These are phyloP conservation scores for Notothenia coriiceps DNA, from an alignment of 2,113 vertebrate genomes.

Conservation along the genomic window DNA sequence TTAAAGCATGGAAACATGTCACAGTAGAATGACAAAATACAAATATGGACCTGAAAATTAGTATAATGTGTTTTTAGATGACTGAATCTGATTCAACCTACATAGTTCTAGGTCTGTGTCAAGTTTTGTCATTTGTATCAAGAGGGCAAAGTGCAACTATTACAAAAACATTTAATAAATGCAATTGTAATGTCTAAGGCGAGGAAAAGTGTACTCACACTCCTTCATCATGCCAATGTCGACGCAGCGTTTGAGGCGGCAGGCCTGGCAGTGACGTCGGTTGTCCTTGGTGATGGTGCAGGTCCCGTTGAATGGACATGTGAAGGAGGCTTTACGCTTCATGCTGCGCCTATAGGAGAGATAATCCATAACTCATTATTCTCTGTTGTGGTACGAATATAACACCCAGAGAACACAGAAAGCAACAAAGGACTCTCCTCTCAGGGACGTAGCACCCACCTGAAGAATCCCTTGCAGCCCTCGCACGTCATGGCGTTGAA, in stretches of 20 bases:
- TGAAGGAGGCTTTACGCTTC: slow-evolving; percentile 96
- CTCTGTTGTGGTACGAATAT: not conserved
- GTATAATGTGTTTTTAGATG: not conserved
- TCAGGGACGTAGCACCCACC: slow-evolving; percentile 77
- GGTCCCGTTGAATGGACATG: slow-evolving; percentile 93
- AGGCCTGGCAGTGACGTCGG: slow-evolving; percentile 97
- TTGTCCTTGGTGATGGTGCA: slow-evolving; percentile 99
- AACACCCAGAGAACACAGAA: too few species aligned
- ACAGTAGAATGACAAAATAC: too few species aligned
- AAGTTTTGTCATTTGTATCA: not conserved
- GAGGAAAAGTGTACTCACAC: slow-evolving; percentile 87
- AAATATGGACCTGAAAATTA: too few species aligned
- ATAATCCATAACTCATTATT: not conserved
- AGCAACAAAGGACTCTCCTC: too few species aligned
- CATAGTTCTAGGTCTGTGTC: not conserved
- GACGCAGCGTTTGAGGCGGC: slow-evolving; percentile 94
- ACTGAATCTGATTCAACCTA: not conserved
- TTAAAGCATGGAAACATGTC: too few species aligned
- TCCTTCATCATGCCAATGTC: slow-evolving; percentile 99
- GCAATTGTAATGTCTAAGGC: too few species aligned
- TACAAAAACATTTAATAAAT: not conserved
- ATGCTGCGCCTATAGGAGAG: slow-evolving; percentile 90
- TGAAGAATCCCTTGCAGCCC: slow-evolving; percentile 99
- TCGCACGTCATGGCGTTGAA: slow-evolving; percentile 99
- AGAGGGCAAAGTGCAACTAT: not conserved